These are phyloP conservation scores for Desmophyllum pertusum DNA, from an alignment of 92 coral and sea anemone species.

Conservation along the genomic window DNA sequence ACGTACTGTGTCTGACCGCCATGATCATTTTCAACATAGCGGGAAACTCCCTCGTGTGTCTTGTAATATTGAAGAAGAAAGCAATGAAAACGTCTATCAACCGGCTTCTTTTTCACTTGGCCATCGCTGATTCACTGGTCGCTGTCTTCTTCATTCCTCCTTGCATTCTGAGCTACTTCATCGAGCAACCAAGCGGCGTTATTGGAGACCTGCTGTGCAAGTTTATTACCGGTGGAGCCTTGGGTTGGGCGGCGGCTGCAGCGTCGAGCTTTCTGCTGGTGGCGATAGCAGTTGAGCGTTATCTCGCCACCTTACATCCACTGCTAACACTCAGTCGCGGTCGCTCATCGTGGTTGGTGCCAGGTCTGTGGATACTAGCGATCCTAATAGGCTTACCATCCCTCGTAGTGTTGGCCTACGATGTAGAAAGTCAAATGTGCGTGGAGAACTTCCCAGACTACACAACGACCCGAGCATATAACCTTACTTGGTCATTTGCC, in stretches of 20 bases:
- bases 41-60: not conserved
- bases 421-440: not conserved
- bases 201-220: not conserved
- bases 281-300: not conserved
- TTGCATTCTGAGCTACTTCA: not conserved
- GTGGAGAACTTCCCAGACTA: not conserved
- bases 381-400: not conserved
- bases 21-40: not conserved
- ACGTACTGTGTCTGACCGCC: not conserved
- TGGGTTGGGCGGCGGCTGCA: not conserved
- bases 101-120: slow-evolving; percentile 7
- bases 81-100: not conserved
- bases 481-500: not conserved
- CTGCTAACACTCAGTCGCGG: not conserved
- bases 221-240: not conserved
- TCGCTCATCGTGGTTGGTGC: not conserved
- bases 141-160: slow-evolving; percentile 10
- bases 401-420: not conserved
- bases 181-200: not conserved
- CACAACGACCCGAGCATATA: not conserved
- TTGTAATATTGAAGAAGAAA: not conserved
- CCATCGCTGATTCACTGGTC: slow-evolving; percentile 9
- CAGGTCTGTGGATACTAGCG: not conserved
- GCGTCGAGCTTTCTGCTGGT: not conserved
- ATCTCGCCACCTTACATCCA: not conserved